phyloP scores from a whole-genome alignment of 2,888 invertebrate genomes.

The Pinctada fucata region DNA sequence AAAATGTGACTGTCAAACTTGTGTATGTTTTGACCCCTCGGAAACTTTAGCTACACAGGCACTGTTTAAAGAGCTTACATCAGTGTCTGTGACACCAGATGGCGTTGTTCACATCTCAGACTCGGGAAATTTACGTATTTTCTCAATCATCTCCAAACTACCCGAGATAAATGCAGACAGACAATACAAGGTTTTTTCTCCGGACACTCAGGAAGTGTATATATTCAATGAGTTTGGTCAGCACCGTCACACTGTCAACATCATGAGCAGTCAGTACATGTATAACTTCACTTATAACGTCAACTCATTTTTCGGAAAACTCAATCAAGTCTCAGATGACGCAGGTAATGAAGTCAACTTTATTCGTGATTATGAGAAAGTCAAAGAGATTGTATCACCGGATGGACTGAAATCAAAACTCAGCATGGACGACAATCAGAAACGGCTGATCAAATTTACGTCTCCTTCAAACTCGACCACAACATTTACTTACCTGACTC shows the following conservation, averaged over 20 bases:
- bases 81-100: constrained; percentile 94
- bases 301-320: constrained; percentile 95
- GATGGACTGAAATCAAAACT: constrained; percentile 77
- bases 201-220: constrained; percentile 91
- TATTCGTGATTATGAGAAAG: constrained; percentile 88
- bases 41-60: constrained; percentile 89
- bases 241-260: constrained; percentile 94
- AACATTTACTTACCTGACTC: constrained; percentile 95
- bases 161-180: constrained; percentile 61
- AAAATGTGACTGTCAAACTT: constrained; percentile 79
- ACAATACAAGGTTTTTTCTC: constrained; percentile 93
- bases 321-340: constrained; percentile 95
- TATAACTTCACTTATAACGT: constrained; percentile 98
- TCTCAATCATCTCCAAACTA: constrained; percentile 80
- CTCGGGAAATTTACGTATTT: constrained; percentile 84
- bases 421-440: constrained; percentile 94
- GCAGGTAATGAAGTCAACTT: constrained; percentile 90
- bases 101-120: constrained; percentile 97
- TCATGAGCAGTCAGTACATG: constrained; percentile 95
- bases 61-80: constrained; percentile 91
- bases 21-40: constrained; percentile 89
- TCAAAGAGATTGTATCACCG: constrained; percentile 85
- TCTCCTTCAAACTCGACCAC: constrained; percentile 96
- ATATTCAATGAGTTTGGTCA: constrained; percentile 87
- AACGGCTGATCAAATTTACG: constrained; percentile 89